A percentile compares a stretch with the other conserved stretches of the same genome.
Conservation (phyloP, 2,888 invertebrate genomes). For the Cephus nigrinus region DNA sequence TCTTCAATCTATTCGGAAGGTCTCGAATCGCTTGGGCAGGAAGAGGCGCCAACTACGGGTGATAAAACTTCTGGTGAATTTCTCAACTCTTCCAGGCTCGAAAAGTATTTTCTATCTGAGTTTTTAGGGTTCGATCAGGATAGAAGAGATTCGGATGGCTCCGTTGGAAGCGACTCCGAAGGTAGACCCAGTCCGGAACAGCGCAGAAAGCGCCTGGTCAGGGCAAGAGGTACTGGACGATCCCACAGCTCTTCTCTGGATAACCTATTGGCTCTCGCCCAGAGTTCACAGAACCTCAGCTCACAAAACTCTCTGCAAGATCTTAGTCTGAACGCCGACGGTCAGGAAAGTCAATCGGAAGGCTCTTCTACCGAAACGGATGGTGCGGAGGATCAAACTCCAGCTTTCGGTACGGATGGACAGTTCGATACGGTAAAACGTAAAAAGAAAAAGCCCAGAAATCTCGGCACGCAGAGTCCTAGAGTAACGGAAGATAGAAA, state of each 20-base stretch:
- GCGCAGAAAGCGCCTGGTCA: slow-evolving; percentile 81
- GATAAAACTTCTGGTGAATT: slow-evolving; percentile 73
- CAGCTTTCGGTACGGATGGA: slow-evolving; percentile 77
- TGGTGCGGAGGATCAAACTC: slow-evolving; percentile 71
- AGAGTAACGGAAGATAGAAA: slow-evolving; percentile 71
- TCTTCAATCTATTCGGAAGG: slow-evolving; percentile 89
- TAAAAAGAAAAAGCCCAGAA: slow-evolving; percentile 79
- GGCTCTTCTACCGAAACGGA: slow-evolving; percentile 80
- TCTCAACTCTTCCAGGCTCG: slow-evolving; percentile 80
- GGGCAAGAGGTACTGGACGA: slow-evolving; percentile 84
- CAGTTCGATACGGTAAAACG: slow-evolving; percentile 86
- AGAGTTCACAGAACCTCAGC: slow-evolving; percentile 57
- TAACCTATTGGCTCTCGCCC: slow-evolving; percentile 73
- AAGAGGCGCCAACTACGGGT: slow-evolving; percentile 56
- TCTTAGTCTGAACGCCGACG: slow-evolving; percentile 52
- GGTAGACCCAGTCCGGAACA: slow-evolving; percentile 90
- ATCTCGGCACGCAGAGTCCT: slow-evolving; percentile 61
- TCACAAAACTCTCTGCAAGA: slow-evolving; percentile 62
- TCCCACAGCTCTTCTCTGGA: slow-evolving; percentile 86
- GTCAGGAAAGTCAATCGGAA: slow-evolving; percentile 65
- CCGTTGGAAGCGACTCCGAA: slow-evolving; percentile 92
- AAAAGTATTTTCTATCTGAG: slow-evolving; percentile 89
- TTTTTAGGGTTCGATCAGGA: slow-evolving; percentile 86
- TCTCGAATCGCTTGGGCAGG: slow-evolving; percentile 77
- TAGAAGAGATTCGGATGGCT: slow-evolving; percentile 83